Evolutionary conservation across 2,113 vertebrate genomes (phyloP).

Genomic region (Chaetodon trifascialis): DNA sequence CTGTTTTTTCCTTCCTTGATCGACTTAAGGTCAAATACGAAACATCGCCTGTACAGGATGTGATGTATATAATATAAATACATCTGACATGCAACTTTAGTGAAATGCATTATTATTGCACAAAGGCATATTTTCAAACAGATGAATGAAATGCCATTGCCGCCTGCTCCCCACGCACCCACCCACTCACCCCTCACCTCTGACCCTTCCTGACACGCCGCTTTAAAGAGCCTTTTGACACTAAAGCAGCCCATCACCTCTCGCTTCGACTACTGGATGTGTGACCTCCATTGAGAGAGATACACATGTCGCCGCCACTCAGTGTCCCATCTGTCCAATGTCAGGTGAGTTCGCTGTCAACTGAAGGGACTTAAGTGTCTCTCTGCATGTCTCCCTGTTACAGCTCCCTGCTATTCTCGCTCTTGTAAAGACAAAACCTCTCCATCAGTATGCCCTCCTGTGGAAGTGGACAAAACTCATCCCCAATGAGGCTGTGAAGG

Average conservation of each 20-base stretch:
- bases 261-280: constrained; percentile 46
- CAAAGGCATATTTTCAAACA: not conserved
- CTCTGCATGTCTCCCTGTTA: not conserved
- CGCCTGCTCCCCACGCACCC: not conserved
- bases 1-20: not conserved
- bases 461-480: too few species aligned
- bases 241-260: constrained; percentile 53
- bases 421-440: not conserved
- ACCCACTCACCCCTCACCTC: constrained; percentile 21
- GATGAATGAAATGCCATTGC: not conserved
- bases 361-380: not conserved
- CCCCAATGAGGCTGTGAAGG: not conserved
- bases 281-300: constrained; percentile 56
- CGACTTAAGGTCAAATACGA: not conserved
- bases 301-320: constrained; percentile 68
- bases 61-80: not conserved
- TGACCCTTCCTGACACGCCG: constrained; percentile 53
- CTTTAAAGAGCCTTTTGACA: constrained; percentile 67
- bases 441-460: not conserved
- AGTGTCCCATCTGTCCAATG: not conserved
- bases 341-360: not conserved
- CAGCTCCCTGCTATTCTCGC: not conserved
- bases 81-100: not conserved
- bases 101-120: not conserved
- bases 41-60: not conserved